Evolutionary conservation across 2,888 invertebrate genomes (phyloP).

Genomic region (Zygogramma bicolorata): DNA sequence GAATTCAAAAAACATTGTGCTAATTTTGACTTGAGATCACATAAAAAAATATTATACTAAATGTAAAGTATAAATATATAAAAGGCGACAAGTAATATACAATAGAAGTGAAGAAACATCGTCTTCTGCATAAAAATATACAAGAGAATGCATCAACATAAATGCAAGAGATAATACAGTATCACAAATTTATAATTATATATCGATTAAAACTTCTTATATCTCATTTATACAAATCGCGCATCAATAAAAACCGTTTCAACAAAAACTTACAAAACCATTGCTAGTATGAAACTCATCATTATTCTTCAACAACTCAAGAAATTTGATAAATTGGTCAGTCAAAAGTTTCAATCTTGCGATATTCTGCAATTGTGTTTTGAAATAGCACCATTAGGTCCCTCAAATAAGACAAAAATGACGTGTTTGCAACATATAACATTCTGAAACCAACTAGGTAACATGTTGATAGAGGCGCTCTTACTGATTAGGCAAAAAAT

Average conservation of each 20-base stretch:
- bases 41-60: constrained; percentile 45
- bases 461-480: too few species aligned
- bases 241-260: constrained; percentile 33
- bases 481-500: too few species aligned
- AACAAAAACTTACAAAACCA: constrained; percentile 24
- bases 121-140: constrained; percentile 27
- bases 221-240: constrained; percentile 48
- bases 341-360: too few species aligned
- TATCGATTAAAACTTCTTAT: constrained; percentile 41
- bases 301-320: constrained; percentile 16
- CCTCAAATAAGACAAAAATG: too few species aligned
- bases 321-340: too few species aligned
- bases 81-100: constrained; percentile 37
- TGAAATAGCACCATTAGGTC: too few species aligned
- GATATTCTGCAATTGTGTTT: too few species aligned
- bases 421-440: too few species aligned
- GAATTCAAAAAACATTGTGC: constrained; percentile 54
- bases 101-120: constrained; percentile 25
- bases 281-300: constrained; percentile 3
- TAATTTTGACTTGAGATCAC: constrained; percentile 62
- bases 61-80: constrained; percentile 41
- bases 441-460: too few species aligned
- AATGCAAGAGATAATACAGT: constrained; percentile 52
- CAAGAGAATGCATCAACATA: constrained; percentile 39
- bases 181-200: constrained; percentile 58